These are phyloP conservation scores for Caprella mutica DNA, from an alignment of 2,888 invertebrate species.

Conservation along the genomic window DNA sequence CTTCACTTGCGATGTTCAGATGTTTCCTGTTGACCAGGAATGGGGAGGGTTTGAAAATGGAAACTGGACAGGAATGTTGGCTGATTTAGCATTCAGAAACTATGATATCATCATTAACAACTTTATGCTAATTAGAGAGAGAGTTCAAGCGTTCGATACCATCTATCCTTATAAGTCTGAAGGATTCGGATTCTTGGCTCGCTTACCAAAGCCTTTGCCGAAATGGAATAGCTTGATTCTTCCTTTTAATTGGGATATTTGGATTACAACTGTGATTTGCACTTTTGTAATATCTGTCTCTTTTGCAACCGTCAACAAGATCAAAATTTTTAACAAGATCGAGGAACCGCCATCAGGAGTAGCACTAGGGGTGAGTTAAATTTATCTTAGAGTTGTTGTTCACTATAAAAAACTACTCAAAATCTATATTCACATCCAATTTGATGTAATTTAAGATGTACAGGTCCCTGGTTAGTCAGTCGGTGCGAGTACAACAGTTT, in stretches of 20 bases:
- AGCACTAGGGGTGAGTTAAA: no score
- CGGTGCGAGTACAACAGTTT: not conserved
- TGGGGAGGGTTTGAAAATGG: constrained; percentile 11
- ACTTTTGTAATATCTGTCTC: no score
- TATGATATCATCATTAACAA: constrained; percentile 7
- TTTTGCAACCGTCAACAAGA: no score
- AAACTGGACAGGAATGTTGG: constrained; percentile 15
- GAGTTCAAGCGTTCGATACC: not conserved
- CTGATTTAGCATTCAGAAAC: constrained; percentile 4
- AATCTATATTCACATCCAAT: not conserved
- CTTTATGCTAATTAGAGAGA: not conserved
- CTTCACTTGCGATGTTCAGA: constrained; percentile 3
- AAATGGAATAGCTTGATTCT: constrained; percentile 2
- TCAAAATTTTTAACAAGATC: no score
- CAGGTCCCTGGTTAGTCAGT: not conserved
- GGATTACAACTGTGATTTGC: constrained; percentile 14
- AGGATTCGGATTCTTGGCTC: constrained; percentile 2
- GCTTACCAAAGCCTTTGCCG: not conserved
- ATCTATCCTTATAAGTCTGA: constrained; percentile 11
- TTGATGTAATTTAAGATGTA: not conserved
- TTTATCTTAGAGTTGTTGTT: no score
- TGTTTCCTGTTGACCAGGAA: not conserved
- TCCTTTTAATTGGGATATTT: constrained; percentile 6
- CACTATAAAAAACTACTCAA: no score
- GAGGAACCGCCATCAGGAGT: no score